Evolutionary conservation across 1,140 invertebrate species (phyloP), one percentile per base, ranked within the genome.

Genomic region (Pseudomyrmex sp.): DNA sequence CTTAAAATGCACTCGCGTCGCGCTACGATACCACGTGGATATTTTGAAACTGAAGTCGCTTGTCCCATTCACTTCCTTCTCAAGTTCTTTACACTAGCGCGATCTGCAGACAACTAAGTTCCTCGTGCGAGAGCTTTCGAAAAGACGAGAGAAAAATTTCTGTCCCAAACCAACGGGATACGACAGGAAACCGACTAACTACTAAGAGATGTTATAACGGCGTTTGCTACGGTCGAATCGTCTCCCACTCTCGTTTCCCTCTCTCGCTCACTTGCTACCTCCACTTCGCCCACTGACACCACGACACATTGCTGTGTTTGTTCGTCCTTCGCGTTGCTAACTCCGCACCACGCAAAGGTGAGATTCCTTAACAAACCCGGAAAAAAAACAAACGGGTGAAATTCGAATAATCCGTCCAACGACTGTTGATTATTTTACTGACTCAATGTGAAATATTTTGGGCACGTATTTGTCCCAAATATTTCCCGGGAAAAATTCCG

Each of bases 181-280:
- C 92, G 58, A 75, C 62, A 35, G 73, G 20, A 63, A 90, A 93
- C 92, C 92, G 92, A 90, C 91, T 91, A 90, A 92, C 91, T 93
- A 92, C 93, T 91, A 91, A 86, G 84, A 90, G 91, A 93, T 93
- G 93, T 92, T 91, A 90, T 93, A 92, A 91, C 92, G 91, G 88
- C 90, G 35, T 35, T 35, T 87, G 85, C 82, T 90, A 90, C 90
- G 87, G 82, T 85, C 88, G 88, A 88, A 88, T 85, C 86, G 65
- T 88, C 91, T 93, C 92, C 92, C 91, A 92, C 92, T 92, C 66
- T 26, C 35, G 44, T 83, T 74, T 44, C 15, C 54, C 20, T 35
- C 18, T 54, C 50, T 44, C 61, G 72, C 70, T 7, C 77, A 26
- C 54, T 12, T 26, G 52, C 23, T 18, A 9, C 59, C 56, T 58